These are phyloP conservation scores for Mus spicilegus DNA, from an alignment of 2,113 vertebrate genomes.

Conservation along the genomic window DNA sequence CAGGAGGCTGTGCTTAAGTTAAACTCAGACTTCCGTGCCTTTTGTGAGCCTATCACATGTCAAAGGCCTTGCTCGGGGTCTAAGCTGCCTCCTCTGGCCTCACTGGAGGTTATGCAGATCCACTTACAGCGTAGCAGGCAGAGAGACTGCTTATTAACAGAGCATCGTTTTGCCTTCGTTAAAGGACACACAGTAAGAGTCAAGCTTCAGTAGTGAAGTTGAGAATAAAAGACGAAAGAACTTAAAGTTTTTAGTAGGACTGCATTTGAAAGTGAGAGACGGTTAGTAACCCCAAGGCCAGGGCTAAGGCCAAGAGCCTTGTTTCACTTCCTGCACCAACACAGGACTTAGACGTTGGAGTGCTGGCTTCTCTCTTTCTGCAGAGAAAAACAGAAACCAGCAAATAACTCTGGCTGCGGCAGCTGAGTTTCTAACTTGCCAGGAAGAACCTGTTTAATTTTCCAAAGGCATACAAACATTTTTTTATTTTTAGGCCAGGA, in stretches of 20 bases:
- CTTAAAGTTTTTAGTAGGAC: constrained; percentile 43
- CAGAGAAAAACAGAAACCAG: constrained; percentile 51
- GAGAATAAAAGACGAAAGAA: constrained; percentile 47
- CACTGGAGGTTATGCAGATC: not conserved
- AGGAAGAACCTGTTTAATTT: constrained; percentile 77
- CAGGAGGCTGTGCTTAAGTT: not conserved
- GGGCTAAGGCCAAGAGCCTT: not conserved
- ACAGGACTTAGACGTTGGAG: not conserved
- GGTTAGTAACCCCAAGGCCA: constrained; percentile 25
- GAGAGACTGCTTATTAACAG: not conserved
- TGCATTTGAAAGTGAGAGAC: constrained; percentile 21
- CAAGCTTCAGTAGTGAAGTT: not conserved
- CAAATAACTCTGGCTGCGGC: constrained; percentile 32
- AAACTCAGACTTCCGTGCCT: not conserved
- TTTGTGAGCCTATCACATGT: not conserved
- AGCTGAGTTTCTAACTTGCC: constrained; percentile 58
- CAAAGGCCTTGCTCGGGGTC: not conserved
- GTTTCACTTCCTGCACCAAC: constrained; percentile 30
- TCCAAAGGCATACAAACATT: constrained; percentile 62
- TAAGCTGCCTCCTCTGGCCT: not conserved
- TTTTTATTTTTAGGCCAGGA: constrained; percentile 60
- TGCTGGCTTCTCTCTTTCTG: constrained; percentile 51
- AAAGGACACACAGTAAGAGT: not conserved
- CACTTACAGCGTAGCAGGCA: not conserved
- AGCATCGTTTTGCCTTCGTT: not conserved